Conservation (phyloP, 2,113 vertebrate species). For the Nannospalax galili region DNA sequence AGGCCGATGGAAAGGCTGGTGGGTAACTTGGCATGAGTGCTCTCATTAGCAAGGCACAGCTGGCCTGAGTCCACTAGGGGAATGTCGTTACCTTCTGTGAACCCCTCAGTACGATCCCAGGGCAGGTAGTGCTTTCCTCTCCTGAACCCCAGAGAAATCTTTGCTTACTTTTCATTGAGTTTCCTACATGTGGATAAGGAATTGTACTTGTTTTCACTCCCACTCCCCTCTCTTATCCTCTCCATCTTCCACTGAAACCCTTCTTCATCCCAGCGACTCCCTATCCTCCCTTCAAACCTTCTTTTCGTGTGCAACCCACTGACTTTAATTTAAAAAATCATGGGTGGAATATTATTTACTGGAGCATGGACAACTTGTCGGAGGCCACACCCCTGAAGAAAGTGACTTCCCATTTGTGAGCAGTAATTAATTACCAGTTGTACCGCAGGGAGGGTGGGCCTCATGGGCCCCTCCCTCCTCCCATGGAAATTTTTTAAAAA, state of each 20-base stretch:
- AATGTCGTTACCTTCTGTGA: fast-evolving
- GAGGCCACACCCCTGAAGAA: background rate
- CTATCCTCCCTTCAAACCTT: background rate
- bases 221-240: background rate
- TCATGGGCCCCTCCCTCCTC: background rate
- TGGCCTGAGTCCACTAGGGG: fast-evolving
- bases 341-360: background rate
- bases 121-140: fast-evolving
- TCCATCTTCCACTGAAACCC: background rate
- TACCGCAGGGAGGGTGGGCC: background rate
- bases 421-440: background rate
- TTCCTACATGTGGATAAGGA: too few species aligned
- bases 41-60: background rate
- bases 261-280: background rate
- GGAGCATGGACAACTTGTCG: background rate
- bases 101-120: fast-evolving
- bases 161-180: background rate
- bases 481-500: background rate
- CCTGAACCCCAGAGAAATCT: background rate
- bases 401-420: background rate
- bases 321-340: background rate
- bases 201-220: background rate
- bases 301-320: background rate
- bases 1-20: background rate
- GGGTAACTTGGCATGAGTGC: background rate